These are phyloP conservation scores for Trochalopteron elliotii DNA, from an alignment of 2,113 vertebrate genomes.

Conservation along the genomic window DNA sequence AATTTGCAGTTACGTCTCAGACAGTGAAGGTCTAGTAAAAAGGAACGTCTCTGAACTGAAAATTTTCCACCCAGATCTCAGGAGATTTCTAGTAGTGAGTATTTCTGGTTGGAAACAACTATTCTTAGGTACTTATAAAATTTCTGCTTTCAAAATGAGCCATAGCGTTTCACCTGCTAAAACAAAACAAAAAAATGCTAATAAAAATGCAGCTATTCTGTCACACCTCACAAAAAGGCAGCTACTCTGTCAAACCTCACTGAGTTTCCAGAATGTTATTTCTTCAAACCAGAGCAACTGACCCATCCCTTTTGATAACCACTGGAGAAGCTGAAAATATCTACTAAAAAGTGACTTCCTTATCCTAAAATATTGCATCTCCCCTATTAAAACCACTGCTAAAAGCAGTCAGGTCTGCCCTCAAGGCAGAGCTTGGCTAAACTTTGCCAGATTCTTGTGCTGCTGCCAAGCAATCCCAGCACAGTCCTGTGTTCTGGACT, in stretches of 20 bases:
- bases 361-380: not conserved
- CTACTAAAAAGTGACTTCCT: not conserved
- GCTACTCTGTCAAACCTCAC: not conserved
- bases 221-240: not conserved
- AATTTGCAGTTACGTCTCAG: not conserved
- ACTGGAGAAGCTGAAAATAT: not conserved
- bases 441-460: not conserved
- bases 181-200: not conserved
- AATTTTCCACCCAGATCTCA: constrained; percentile 33
- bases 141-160: constrained; percentile 44
- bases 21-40: not conserved
- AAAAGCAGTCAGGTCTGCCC: not conserved
- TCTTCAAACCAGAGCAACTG: not conserved
- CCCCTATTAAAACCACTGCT: not conserved
- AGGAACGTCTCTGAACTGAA: not conserved
- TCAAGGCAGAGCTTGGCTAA: not conserved
- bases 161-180: not conserved
- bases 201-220: not conserved
- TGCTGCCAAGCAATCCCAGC: not conserved
- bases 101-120: constrained; percentile 32
- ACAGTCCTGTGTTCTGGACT: not conserved
- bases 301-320: not conserved
- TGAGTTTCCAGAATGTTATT: not conserved
- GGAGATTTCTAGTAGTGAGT: constrained; percentile 20
- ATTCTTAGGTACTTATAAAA: constrained; percentile 35